Percentiles rank a stretch among this genome's conserved stretches.
These are phyloP conservation scores for Acanthornis magna DNA, from an alignment of 2,797 vertebrate species.

Conservation along the genomic window DNA sequence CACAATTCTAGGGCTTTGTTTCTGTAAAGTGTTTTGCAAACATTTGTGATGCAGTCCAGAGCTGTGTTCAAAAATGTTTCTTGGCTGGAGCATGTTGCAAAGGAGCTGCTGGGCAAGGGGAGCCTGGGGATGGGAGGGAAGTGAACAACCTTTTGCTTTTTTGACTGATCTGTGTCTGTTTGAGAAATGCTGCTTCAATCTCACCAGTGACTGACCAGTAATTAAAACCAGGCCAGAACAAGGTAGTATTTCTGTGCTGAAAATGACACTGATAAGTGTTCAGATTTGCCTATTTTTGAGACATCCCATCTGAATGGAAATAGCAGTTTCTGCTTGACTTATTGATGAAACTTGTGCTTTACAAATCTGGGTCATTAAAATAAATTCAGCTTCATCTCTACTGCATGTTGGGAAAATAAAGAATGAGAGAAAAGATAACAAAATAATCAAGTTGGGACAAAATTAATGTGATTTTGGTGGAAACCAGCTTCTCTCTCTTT, in stretches of 20 bases:
- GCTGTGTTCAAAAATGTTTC: neutral
- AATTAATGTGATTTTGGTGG: slow-evolving; percentile 31
- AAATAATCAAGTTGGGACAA: slow-evolving; percentile 13
- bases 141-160: neutral
- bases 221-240: neutral
- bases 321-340: neutral
- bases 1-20: neutral
- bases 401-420: neutral
- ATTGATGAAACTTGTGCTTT: neutral
- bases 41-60: neutral
- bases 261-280: neutral
- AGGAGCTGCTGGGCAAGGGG: neutral
- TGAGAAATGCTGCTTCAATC: neutral
- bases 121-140: neutral
- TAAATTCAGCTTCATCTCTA: neutral
- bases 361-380: neutral
- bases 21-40: neutral
- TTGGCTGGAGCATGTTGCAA: neutral
- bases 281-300: neutral
- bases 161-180: neutral
- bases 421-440: neutral
- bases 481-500: slow-evolving; percentile 43
- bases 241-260: neutral
- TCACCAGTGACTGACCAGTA: neutral
- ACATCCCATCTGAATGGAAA: neutral